phyloP scores from a whole-genome alignment of 2,113 vertebrate species.

The Nicator chloris region DNA sequence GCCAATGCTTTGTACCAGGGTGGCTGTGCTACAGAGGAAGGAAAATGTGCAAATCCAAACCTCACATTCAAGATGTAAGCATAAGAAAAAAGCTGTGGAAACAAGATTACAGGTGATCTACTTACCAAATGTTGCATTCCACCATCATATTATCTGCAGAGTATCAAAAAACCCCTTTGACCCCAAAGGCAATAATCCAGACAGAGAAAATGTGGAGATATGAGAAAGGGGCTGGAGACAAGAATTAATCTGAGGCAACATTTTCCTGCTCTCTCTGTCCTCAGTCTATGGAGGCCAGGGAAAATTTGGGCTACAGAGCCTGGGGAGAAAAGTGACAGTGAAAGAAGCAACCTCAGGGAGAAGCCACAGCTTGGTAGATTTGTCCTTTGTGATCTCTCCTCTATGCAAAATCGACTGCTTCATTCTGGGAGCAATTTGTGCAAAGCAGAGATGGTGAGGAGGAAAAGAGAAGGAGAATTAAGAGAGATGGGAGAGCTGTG shows the following conservation, averaged over 20 bases:
- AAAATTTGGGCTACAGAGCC: background rate
- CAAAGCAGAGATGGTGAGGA: background rate
- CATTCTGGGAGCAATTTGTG: background rate
- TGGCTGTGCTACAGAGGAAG: background rate
- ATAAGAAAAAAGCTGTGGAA: background rate
- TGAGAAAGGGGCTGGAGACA: background rate
- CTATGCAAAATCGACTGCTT: background rate
- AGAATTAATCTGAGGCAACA: background rate
- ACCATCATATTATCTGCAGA: background rate
- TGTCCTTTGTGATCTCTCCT: background rate
- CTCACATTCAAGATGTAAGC: background rate
- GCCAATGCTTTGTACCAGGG: background rate
- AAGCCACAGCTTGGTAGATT: background rate
- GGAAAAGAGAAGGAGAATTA: background rate
- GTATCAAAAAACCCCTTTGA: background rate
- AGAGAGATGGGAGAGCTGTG: background rate
- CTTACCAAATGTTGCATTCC: background rate
- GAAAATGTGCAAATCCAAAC: slow-evolving; percentile 24
- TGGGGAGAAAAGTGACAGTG: background rate
- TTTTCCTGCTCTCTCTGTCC: background rate
- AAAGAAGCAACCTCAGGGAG: background rate
- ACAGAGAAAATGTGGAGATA: background rate
- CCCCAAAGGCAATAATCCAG: background rate
- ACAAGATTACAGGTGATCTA: slow-evolving; percentile 22
- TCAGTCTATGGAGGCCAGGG: background rate